A percentile compares a stretch with the other conserved stretches of the same genome.
These are phyloP conservation scores for Mechanitis messenoides DNA, from an alignment of 2,888 invertebrate genomes.

Conservation along the genomic window DNA sequence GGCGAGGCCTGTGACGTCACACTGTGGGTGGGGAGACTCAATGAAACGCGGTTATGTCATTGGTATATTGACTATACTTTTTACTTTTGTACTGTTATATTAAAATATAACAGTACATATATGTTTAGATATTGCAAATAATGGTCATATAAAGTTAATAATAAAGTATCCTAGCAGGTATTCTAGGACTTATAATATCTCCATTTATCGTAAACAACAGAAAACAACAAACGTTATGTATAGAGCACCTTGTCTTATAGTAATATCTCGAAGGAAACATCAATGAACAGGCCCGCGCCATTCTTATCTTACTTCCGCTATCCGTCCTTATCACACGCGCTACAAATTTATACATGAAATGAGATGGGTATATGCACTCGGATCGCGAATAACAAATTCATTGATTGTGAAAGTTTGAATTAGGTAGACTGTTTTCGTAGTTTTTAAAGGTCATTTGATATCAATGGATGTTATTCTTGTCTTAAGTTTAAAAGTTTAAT, in stretches of 20 bases:
- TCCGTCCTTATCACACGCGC: conserved; percentile 46
- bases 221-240: too few relatives aligned
- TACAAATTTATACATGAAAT: conserved; percentile 28
- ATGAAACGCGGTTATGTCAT: too few relatives aligned
- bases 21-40: conserved; percentile 26
- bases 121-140: too few relatives aligned
- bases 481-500: not conserved
- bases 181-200: too few relatives aligned
- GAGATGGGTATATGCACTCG: conserved; percentile 37
- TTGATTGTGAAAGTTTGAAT: conserved; percentile 47
- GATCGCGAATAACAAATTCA: conserved; percentile 44
- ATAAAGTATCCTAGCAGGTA: too few relatives aligned
- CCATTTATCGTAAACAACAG: too few relatives aligned
- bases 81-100: not conserved
- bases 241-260: conserved; percentile 32
- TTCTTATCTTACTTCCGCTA: conserved; percentile 61
- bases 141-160: too few relatives aligned
- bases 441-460: conserved; percentile 25
- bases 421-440: conserved; percentile 32
- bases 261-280: conserved; percentile 47
- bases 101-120: not conserved
- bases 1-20: conserved; percentile 44
- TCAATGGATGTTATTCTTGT: conserved; percentile 14
- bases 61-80: not conserved
- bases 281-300: conserved; percentile 62